Base-by-base conservation (phyloP, 2,888 invertebrate genomes). In the Geophilus truncorum region DNA sequence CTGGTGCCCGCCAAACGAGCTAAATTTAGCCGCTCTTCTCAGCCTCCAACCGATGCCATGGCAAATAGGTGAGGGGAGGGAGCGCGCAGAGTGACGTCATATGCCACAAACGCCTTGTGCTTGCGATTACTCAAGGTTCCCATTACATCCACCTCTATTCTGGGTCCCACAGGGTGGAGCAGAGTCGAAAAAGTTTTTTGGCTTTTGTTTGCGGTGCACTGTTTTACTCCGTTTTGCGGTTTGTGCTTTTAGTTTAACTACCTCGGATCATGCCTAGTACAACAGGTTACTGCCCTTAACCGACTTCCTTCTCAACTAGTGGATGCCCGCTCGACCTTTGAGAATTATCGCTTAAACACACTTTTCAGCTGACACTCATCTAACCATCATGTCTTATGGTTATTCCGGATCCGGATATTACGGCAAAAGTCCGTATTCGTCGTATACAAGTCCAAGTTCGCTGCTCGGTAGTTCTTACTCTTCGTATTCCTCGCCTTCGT, bases 381-480 rank as follows among this genome's bases (percentile, higher is more conserved):
- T n/a, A 45, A 45, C 45, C 9, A 28, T 28, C 28, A 70, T 70
- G 70, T 70, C 70, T 10, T 70, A 70, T 12, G 70, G 70, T 23
- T 70, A 70, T 70, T 70, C 70, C 1, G 70, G 70, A 70, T 70
- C 70, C 10, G 25, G 70, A 9, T 81, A 80, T 80, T 82, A 70
- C 79, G 81, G 81, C 80, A 45, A 81, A 79, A 78, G 21, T 82
- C 80, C 81, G 82, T 83, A 78, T 83, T 83, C 36, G 81, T 80
- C 79, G 82, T 83, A 30, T 82, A 82, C 18, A 28, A 83, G 77
- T 76, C 82, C 82, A 12, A 81, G 81, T 75, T 32, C 76, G 15
- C 77, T 75, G 6, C 80, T 77, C 25, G 70, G 75, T 18, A 80
- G 80, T 15, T 80, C 83, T 30, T 82, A 82, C 51, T 80, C 80